Evolutionary conservation across 2,797 vertebrate species (phyloP).

Genomic region (Pipistrellus nathusii): DNA sequence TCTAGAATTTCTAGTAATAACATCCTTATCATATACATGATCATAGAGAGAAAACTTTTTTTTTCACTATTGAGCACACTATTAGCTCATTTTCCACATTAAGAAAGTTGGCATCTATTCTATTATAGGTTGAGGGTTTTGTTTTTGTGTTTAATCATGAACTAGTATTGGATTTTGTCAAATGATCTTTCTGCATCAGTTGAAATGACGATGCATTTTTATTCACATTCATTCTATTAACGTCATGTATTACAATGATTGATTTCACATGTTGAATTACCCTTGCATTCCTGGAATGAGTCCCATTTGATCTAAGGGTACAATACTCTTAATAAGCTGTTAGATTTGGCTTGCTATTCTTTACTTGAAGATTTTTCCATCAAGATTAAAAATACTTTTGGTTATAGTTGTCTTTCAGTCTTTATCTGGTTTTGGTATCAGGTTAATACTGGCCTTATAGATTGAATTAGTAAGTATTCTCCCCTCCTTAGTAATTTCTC

Average conservation of each 20-base stretch:
- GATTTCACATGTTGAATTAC: neutral
- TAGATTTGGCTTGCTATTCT: neutral
- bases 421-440: neutral
- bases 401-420: neutral
- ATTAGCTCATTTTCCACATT: neutral
- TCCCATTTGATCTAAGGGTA: neutral
- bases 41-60: neutral
- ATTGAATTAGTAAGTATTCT: neutral
- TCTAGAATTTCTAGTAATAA: neutral
- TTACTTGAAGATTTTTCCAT: neutral
- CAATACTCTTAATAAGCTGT: neutral
- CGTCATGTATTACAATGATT: neutral
- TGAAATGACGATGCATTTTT: neutral
- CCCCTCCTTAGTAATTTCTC: neutral
- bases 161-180: neutral
- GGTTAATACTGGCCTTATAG: neutral
- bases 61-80: neutral
- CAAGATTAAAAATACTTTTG: neutral
- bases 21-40: neutral
- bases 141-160: slow-evolving; percentile 7
- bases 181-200: neutral
- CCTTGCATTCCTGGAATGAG: neutral
- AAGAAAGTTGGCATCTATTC: neutral
- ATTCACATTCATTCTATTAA: neutral
- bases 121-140: neutral